Base-by-base conservation (phyloP, 2,797 vertebrate genomes). In the Paratrypauchen microcephalus region DNA sequence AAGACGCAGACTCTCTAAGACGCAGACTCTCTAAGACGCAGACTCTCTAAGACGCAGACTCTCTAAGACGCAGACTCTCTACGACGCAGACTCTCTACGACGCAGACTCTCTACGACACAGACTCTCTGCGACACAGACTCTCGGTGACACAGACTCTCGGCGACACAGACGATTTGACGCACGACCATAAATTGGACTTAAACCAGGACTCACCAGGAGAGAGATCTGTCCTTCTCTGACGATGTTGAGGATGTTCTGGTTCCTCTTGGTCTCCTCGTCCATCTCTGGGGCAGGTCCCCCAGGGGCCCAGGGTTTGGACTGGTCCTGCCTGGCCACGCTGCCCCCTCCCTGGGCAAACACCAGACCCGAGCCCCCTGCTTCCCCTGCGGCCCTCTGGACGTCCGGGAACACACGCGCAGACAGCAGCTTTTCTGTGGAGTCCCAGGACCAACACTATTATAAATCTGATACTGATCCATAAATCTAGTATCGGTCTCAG, bases 161-260 rank as follows among this genome's bases (percentile, higher is more conserved):
- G 28, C 1, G 28, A 30, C 5, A 4, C 28, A 30, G 28, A 30
- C 32, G 6, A 32, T 32, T 32, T 32, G 32, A 32, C 32, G 32
- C 32, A 32, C 32, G 7, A 7, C 32, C 32, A 6, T 32, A 32
- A 32, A 7, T 8, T 32, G 32, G 32, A 6, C 32, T 32, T 8
- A 30, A 30, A 26, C 24, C 24, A 26, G 24, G 41, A 71, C 89
- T 80, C 70, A 92, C 90, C 86, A 92, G 83, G 68, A 92, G 70
- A 0, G 88, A 97, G 74, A 98, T 97, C 82, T 98, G 97, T 57
- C 97, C 97, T 86, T 98, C 97, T 83, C 95, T 93, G 67, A 99
- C 95, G 48, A 98, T 96, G 86, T 97, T 98, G 84, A 99, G 92
- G 89, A 99, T 97, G 92, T 96, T 99, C 75, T 95, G 96, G 39